Evolutionary conservation across 2,888 invertebrate species (phyloP), one percentile per base, ranked within the genome.

Genomic region (Alloscopus bannaensis): DNA sequence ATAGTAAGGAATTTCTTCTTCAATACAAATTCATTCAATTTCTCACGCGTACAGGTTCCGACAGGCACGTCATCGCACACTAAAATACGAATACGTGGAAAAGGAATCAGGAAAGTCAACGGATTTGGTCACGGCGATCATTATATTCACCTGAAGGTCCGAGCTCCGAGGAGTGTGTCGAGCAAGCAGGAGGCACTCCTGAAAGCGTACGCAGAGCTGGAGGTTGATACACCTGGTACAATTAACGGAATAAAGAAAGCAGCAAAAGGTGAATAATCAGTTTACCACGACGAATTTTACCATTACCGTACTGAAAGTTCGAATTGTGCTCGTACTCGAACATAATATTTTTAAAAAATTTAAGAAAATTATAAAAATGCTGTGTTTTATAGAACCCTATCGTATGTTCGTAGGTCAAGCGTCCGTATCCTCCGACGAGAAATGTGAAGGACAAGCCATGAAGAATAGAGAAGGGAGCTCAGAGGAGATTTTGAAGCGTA

Each of bases 101-200:
- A 99, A 89, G 99, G 99, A 0, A 92, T 99, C 89, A 96, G 96
- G 88, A 92, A 95, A 83, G 93, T 98, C 1, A 95, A 96, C 87
- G 93, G 94, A 11, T 92, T 93, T 82, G 98, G 99, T 0, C 92
- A 94, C 86, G 99, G 99, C 0, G 98, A 99, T 89, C 99, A 99
- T 89, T 99, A 98, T 88, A 93, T 99, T 13, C 94, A 95, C 87
- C 89, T 99, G 52, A 98, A 96, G 90, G 94, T 99, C 87, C 91
- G 91, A 87, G 92, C 95, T 84, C 99, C 99, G 0, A 93, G 92
- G 87, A 89, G 91, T 24, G 89, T 99, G 66, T 91, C 91, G 16
- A 90, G 91, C 3, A 93, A 97, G 87, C 99, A 99, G 88, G 93
- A 92, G 87, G 95, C 95, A 0, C 89, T 99, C 0, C 88, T 97